Evolutionary conservation across 2,113 vertebrate genomes (phyloP), one percentile per base, ranked within the genome.

Genomic region (Tyrannus savana): DNA sequence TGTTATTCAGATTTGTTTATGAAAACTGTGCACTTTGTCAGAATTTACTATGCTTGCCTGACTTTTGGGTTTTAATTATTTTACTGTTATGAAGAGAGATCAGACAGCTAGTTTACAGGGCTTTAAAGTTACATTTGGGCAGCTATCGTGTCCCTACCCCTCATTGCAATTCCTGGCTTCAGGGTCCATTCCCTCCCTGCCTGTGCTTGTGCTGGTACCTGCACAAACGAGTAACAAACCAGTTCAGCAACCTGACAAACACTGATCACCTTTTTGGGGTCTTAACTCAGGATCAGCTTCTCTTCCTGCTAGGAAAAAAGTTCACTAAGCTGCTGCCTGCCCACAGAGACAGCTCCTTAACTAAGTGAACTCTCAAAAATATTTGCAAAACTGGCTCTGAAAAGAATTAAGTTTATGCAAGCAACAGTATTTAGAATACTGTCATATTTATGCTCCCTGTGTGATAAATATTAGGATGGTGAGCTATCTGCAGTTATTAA

Each of bases 61-160:
- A 9, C 28, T 58, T 42, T 25, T 4, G 6, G 6, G 3, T 2
- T 42, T 63, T 63, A 63, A 63, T 63, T 41, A 12, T 53, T 55
- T 33, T 30, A n/a, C 10, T 60, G 24, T 8, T 0, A 0, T 37
- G 28, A 73, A 31, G 17, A 42, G 5, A n/a, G 25, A 30, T 39
- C 4, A n/a, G 21, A 14, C 0, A 49, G 35, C 15, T 15, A 31
- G 44, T 41, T 59, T 17, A 31, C 13, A 3, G 4, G 2, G 12
- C 67, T 41, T 14, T 24, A 28, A 75, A 90, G 35, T 49, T 9
- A 59, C 10, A 28, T 37, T 4, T 30, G 25, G 66, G 42, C 44
- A 80, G n/a, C 35, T 17, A 55, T 13, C 10, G 8, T 4, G 23
- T 75, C 47, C 53, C 47, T 9, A 5, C 2, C 14, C 12, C 8